Percentiles rank a stretch among this genome's conserved stretches.
These are phyloP conservation scores for Bembecia ichneumoniformis DNA, from an alignment of 2,888 invertebrate species.

Conservation along the genomic window DNA sequence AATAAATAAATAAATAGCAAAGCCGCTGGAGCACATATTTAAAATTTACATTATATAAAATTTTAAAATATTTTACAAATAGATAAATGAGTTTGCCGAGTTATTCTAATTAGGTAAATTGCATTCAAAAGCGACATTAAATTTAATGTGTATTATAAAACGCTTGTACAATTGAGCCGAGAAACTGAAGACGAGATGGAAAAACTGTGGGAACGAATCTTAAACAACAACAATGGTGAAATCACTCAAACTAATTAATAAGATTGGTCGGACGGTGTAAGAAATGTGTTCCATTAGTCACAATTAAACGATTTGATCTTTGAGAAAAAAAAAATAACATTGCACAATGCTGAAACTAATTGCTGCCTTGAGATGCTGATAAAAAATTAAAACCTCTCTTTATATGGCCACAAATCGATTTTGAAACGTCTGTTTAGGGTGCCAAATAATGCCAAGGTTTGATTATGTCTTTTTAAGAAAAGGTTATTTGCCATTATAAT, in stretches of 20 bases:
- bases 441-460: not conserved
- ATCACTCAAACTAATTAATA: slow-evolving; percentile 7
- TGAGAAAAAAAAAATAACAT: slow-evolving; percentile 5
- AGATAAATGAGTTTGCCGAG: too few relatives aligned
- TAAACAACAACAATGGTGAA: slow-evolving; percentile 6
- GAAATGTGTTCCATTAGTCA: slow-evolving; percentile 6
- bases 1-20: too few relatives aligned
- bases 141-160: too few relatives aligned
- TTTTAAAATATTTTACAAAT: too few relatives aligned
- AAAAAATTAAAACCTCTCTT: not conserved
- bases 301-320: slow-evolving; percentile 8
- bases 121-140: too few relatives aligned
- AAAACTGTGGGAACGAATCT: slow-evolving; percentile 8
- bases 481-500: too few relatives aligned
- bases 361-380: not conserved
- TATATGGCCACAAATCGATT: not conserved
- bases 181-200: slow-evolving; percentile 1
- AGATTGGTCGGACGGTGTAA: slow-evolving; percentile 5
- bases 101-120: too few relatives aligned
- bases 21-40: too few relatives aligned
- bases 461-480: not conserved
- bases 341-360: slow-evolving; percentile 1
- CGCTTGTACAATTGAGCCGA: not conserved
- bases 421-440: not conserved
- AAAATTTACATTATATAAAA: too few relatives aligned